A percentile compares a stretch with the other conserved stretches of the same genome.
Conservation (phyloP, 2,113 vertebrate genomes). For the Choloepus hoffmanni region DNA sequence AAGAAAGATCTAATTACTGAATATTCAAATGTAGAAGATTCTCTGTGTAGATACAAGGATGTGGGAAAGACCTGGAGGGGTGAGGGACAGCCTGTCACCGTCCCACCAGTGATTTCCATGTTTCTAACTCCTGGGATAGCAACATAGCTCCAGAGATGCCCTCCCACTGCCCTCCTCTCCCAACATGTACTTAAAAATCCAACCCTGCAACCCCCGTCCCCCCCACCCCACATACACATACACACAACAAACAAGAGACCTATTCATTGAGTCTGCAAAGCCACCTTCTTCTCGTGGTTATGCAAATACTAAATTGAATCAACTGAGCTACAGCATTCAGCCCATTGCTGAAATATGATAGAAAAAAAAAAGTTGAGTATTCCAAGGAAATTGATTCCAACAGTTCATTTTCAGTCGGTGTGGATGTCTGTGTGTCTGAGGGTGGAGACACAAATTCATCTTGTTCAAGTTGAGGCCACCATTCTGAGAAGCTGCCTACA, state of each 20-base stretch:
- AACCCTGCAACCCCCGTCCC: not conserved
- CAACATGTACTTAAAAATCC: constrained; percentile 2
- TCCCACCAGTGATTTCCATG: not conserved
- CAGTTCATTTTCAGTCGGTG: constrained; percentile 58
- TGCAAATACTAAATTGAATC: constrained; percentile 82
- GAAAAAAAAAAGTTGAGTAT: constrained; percentile 68
- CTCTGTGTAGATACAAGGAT: not conserved
- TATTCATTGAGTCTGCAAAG: constrained; percentile 72
- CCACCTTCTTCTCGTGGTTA: constrained; percentile 74
- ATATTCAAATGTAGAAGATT: not conserved
- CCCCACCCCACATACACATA: constrained; percentile 1
- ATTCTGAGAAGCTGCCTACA: not conserved
- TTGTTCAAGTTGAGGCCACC: constrained; percentile 62
- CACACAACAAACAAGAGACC: constrained; percentile 76
- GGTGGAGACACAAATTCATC: constrained; percentile 71
- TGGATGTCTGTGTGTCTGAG: constrained; percentile 67
- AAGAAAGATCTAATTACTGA: not conserved
- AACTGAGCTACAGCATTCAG: constrained; percentile 60
- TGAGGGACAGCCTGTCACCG: not conserved
- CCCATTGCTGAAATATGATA: constrained; percentile 75
- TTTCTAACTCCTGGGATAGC: not conserved
- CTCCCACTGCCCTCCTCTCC: not conserved
- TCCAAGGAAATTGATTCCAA: constrained; percentile 81
- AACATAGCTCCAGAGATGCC: constrained; percentile 14
- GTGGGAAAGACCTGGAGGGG: not conserved